Percentiles rank a stretch among this genome's conserved stretches.
phyloP scores from a whole-genome alignment of 1,140 invertebrate genomes.

The Periplaneta americana region DNA sequence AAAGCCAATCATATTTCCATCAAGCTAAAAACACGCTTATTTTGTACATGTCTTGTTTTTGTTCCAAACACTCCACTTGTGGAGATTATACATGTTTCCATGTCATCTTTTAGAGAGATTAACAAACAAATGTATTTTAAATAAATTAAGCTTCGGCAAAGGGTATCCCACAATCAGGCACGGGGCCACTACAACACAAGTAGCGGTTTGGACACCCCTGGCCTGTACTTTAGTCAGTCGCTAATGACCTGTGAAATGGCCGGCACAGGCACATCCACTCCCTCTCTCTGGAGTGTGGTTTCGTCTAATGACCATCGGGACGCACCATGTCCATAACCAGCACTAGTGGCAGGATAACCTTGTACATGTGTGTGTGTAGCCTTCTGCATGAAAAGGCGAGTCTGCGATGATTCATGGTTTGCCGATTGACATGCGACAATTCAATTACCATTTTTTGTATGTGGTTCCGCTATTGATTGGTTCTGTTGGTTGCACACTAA shows the following conservation, averaged over 20 bases:
- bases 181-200: no score
- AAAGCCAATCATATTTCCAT: no score
- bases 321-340: not conserved
- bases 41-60: no score
- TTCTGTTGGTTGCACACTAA: not conserved
- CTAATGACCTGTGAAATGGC: not conserved
- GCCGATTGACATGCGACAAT: not conserved
- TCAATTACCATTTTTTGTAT: not conserved
- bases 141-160: no score
- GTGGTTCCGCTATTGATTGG: not conserved
- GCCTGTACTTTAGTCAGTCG: not conserved
- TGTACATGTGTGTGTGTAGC: not conserved
- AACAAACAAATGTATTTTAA: no score
- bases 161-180: no score
- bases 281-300: not conserved
- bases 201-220: not conserved
- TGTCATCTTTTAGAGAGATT: no score
- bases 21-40: no score
- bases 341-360: not conserved
- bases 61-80: no score
- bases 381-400: not conserved
- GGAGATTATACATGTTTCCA: no score
- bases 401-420: not conserved
- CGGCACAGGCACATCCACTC: not conserved
- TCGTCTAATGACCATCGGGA: not conserved